Evolutionary conservation across 2,888 invertebrate genomes (phyloP).

Genomic region (Meta bourneti): DNA sequence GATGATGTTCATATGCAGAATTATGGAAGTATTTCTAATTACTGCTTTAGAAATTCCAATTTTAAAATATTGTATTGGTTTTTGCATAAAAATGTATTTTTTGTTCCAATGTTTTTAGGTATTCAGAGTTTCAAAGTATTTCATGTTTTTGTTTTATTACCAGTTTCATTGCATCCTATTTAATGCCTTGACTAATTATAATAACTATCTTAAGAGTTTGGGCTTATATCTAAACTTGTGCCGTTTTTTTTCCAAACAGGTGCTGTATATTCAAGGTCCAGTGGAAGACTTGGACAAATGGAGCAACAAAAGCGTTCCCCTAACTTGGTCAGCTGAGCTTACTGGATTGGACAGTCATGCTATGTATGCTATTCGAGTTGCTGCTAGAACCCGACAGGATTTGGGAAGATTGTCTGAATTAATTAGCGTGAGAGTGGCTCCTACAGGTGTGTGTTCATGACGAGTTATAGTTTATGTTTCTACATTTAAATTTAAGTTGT

Average conservation of each 20-base stretch:
- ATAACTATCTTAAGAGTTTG: too few relatives aligned
- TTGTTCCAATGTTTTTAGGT: background rate
- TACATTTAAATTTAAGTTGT: too few relatives aligned
- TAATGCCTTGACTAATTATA: too few relatives aligned
- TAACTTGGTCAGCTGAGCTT: conserved; percentile 93
- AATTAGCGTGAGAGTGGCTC: conserved; percentile 84
- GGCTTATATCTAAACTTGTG: background rate
- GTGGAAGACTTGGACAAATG: conserved; percentile 95
- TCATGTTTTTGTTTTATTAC: background rate
- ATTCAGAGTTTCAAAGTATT: background rate
- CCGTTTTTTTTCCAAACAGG: conserved; percentile 66
- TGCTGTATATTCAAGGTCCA: conserved; percentile 84
- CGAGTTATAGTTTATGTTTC: background rate
- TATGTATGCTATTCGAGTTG: conserved; percentile 94
- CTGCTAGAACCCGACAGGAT: conserved; percentile 88
- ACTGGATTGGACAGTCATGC: conserved; percentile 94
- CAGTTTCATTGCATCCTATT: too few relatives aligned
- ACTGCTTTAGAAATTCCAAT: too few relatives aligned
- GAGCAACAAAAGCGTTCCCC: conserved; percentile 91
- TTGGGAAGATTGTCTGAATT: conserved; percentile 93
- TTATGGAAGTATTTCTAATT: too few relatives aligned
- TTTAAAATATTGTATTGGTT: background rate
- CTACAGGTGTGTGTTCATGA: conserved; percentile 69
- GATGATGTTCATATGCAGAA: too few relatives aligned
- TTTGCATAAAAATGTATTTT: background rate